Conservation (phyloP, 2,888 invertebrate genomes). For the Dasysyrphus albostriatus region DNA sequence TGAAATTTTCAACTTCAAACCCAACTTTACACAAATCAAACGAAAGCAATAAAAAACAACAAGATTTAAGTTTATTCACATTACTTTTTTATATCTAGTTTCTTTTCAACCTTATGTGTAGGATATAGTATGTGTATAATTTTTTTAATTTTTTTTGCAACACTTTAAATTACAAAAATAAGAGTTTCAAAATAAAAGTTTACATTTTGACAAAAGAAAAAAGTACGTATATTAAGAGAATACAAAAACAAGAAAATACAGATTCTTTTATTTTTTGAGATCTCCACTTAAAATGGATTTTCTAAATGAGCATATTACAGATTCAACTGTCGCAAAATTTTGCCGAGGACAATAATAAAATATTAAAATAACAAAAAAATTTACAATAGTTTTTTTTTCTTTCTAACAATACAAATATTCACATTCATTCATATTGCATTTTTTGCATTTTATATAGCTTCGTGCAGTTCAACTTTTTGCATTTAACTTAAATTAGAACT, state of each 20-base stretch:
- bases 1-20: background rate
- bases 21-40: background rate
- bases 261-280: conserved; percentile 51
- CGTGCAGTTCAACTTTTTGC: conserved; percentile 51
- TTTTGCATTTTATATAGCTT: conserved; percentile 44
- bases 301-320: conserved; percentile 52
- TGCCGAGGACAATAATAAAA: conserved; percentile 25
- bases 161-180: conserved; percentile 59
- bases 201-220: conserved; percentile 35
- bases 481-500: conserved; percentile 43
- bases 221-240: conserved; percentile 9
- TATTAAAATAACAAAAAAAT: background rate
- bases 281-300: conserved; percentile 42
- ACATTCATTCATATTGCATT: conserved; percentile 56
- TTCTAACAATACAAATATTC: conserved; percentile 39
- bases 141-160: conserved; percentile 50
- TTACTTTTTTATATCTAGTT: conserved; percentile 58
- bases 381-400: conserved; percentile 27
- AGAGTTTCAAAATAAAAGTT: conserved; percentile 32
- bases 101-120: conserved; percentile 64
- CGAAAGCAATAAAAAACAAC: conserved; percentile 1
- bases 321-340: conserved; percentile 38
- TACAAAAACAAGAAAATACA: conserved; percentile 43
- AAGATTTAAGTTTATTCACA: conserved; percentile 60
- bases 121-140: conserved; percentile 23